phyloP scores from a whole-genome alignment of 2,888 invertebrate genomes.

The Phalangium opilio region DNA sequence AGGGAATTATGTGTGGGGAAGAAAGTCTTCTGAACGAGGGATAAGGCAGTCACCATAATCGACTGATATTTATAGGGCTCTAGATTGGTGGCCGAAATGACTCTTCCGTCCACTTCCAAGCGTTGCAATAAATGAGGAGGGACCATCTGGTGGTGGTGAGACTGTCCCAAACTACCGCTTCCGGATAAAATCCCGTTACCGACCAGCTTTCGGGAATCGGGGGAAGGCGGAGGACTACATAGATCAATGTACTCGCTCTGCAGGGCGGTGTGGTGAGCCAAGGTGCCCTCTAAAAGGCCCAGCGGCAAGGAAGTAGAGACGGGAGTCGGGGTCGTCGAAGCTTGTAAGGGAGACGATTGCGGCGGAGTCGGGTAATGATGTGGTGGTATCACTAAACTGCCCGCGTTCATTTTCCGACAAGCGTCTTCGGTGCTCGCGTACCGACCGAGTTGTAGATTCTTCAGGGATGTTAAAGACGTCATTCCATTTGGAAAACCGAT shows the following conservation, averaged over 20 bases:
- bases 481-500: no score
- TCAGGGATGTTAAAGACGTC: no score
- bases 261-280: background rate
- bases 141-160: background rate
- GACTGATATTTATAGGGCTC: background rate
- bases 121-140: background rate
- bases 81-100: background rate
- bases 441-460: no score
- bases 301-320: background rate
- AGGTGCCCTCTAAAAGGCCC: no score
- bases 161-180: background rate
- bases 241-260: background rate
- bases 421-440: no score
- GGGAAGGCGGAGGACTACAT: background rate
- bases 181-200: background rate
- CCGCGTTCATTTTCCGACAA: background rate
- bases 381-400: constrained; percentile 12
- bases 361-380: constrained; percentile 17
- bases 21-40: background rate
- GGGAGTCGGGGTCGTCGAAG: background rate
- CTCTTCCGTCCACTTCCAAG: background rate
- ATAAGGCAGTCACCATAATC: background rate
- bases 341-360: constrained; percentile 15
- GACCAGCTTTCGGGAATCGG: background rate
- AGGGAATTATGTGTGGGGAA: background rate